Base-by-base conservation (phyloP, 2,888 invertebrate species). In the Cheilosia urbana region DNA sequence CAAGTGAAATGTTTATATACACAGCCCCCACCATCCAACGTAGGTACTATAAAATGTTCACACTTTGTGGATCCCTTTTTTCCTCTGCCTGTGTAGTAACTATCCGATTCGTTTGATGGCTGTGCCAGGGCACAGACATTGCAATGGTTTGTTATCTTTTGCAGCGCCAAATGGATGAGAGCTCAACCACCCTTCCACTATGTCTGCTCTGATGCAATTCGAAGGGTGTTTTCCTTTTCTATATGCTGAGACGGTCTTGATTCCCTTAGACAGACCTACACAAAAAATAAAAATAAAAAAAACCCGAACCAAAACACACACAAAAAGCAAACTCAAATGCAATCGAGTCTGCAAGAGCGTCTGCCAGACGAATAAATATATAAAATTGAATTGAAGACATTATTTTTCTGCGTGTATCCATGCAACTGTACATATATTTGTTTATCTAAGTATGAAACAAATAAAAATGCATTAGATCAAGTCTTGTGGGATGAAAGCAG, bases 1-100 rank as follows among this genome's bases (percentile, higher is more conserved):
- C 62, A 37, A 75, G 57, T 75, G 80, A 84, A 75, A 79, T 80
- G 73, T 80, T 80, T 84, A 83, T 63, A 81, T 63, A 81, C 30
- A 30, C 30, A 9, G 30, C 19, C 34, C 34, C 17, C 27, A 27
- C 40, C 47, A 24, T 42, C 47, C 57, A 58, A 68, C 30, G 42
- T 27, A 27, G 15, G n/a, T 71, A 30, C 63, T 77, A 63, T 66
- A 49, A 68, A 78, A 72, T 77, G 30, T 83, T 63, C 78, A 83
- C 78, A 83, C 72, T 83, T 55, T 49, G 34, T 24, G 57, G 57
- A 78, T 63, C 34, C 58, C 53, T 68, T 66, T 71, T 6, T 45
- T 5, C 17, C n/a, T 2, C 51, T 19, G 27, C 7, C 30, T 9
- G 9, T 60, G 34, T 37, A 42, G 34, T 37, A 42, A 60, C 37